Evolutionary conservation across 2,888 invertebrate genomes (phyloP).

Genomic region (Platynereis dumerilii): DNA sequence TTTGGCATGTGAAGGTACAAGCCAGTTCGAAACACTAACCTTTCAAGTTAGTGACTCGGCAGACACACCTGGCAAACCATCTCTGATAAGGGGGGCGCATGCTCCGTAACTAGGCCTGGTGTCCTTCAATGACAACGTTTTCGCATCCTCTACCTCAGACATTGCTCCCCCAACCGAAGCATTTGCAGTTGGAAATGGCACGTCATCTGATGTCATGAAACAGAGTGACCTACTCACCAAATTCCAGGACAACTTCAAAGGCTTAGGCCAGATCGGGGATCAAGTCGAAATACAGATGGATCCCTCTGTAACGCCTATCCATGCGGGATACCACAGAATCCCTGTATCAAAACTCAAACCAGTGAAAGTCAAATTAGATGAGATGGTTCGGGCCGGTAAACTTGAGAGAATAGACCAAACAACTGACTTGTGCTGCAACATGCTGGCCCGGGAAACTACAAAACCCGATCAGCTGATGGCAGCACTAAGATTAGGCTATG

Average conservation of each 20-base stretch:
- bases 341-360: constrained; percentile 6
- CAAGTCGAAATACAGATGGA: constrained; percentile 10
- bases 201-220: background rate
- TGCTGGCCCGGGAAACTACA: background rate
- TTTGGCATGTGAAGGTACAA: background rate
- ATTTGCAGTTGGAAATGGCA: background rate
- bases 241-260: constrained; percentile 6
- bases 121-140: constrained; percentile 3
- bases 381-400: constrained; percentile 1
- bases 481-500: constrained; percentile 17
- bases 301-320: background rate
- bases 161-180: background rate
- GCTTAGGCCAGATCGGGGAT: constrained; percentile 10
- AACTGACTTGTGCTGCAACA: constrained; percentile 17
- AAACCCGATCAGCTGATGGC: constrained; percentile 16
- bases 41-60: background rate
- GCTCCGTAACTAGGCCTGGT: constrained; percentile 11
- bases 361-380: constrained; percentile 4
- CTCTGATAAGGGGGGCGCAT: constrained; percentile 5
- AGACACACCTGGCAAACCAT: constrained; percentile 4
- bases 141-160: background rate
- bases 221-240: background rate
- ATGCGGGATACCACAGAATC: constrained; percentile 13
- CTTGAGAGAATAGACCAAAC: constrained; percentile 10
- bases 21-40: background rate